These are phyloP conservation scores for Mesocricetus auratus DNA, from an alignment of 2,113 vertebrate species.

Conservation along the genomic window DNA sequence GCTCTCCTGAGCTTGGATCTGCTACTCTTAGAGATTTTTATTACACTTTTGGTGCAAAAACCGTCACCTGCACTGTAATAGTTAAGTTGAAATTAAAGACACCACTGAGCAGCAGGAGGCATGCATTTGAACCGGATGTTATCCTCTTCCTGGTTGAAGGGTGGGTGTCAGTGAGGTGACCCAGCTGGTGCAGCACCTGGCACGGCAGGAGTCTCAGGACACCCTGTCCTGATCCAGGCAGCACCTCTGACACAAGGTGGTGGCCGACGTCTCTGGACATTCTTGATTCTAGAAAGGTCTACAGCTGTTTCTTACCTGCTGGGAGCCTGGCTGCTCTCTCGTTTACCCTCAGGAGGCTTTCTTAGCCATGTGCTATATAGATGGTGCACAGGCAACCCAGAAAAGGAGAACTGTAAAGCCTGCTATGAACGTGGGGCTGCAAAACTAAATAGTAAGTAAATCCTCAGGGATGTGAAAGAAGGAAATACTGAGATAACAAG, in stretches of 20 bases:
- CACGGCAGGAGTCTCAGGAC: not conserved
- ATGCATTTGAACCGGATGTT: not conserved
- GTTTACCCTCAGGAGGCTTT: not conserved
- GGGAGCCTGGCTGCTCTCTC: not conserved
- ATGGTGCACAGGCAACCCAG: not conserved
- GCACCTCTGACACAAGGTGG: not conserved
- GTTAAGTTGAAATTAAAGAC: not conserved
- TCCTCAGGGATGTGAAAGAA: not conserved
- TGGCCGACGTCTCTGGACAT: accelerated
- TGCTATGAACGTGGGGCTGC: not conserved
- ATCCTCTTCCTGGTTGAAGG: not conserved
- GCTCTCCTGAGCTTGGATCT: not conserved
- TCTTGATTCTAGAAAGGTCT: not conserved
- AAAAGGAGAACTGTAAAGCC: not conserved
- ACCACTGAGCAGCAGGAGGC: not conserved
- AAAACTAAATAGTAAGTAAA: not conserved
- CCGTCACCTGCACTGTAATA: not conserved
- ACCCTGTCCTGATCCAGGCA: not conserved
- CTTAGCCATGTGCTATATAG: not conserved
- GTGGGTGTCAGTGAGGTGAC: not conserved
- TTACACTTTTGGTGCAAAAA: not conserved
- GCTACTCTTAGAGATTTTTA: not conserved
- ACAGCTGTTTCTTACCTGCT: no score
- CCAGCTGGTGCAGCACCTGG: not conserved
- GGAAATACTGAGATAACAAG: not conserved